Evolutionary conservation across 1,140 invertebrate species (phyloP), one percentile per base, ranked within the genome.

Genomic region (Apis cerana): DNA sequence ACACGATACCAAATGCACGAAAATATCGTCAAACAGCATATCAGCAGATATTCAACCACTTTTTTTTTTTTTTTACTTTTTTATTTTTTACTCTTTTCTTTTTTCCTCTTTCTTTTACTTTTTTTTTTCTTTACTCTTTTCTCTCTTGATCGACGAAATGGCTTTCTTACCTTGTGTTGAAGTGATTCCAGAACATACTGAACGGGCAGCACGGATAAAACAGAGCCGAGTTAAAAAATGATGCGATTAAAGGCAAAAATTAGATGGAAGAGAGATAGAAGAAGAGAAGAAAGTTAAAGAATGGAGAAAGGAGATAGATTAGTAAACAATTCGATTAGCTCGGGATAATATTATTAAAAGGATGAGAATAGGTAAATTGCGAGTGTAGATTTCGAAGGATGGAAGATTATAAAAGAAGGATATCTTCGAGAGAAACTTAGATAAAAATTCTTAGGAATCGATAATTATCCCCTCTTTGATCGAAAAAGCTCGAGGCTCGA

Each of bases 101-200:
- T 43, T 1, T 15, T 67, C 33, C 33, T 33, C 33, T 3, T 52
- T 2, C 2, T 62, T 48, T 62, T 17, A 27, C 54, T 56, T 58
- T 15, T 11, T 13, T n/a, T 11, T 33, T 65, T 15, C 8, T 59
- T 59, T 67, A 80, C 27, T 68, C 23, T 72, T 77, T 78, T 80
- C 48, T 85, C 70, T 71, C 61, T 85, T 80, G 54, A 33, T 88
- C 80, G 85, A 85, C 77, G 64, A 82, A 81, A 62, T 75, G 78
- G 82, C 78, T 80, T 90, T 96, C 97, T 98, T 98, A 98, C 98
- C 98, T 98, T 96, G 97, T 97, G 94, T 98, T 98, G 97, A 98
- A 98, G 97, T 98, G 97, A 96, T 98, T 98, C 98, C 98, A 98
- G 97, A 98, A 98, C 95, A 98, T 97, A 97, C 97, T 98, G 97